These are phyloP conservation scores for Microchrysa polita DNA, from an alignment of 2,888 invertebrate genomes.

Conservation along the genomic window DNA sequence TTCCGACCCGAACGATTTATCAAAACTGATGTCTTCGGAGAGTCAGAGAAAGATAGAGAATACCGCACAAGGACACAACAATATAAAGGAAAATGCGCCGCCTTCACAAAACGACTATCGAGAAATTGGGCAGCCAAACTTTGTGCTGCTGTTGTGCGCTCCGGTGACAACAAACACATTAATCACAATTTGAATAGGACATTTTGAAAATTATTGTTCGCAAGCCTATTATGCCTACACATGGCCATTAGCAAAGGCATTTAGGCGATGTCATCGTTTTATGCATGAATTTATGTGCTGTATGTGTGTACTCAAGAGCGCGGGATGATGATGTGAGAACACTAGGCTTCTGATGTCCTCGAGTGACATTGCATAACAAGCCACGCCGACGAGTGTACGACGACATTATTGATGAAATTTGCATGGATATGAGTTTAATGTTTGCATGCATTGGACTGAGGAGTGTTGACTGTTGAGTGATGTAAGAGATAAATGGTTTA, in stretches of 20 bases:
- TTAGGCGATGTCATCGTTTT: background rate
- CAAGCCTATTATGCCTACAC: slow-evolving; percentile 1
- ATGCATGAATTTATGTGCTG: background rate
- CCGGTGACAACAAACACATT: slow-evolving; percentile 14
- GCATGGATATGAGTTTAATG: too few relatives aligned
- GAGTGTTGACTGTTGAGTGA: too few relatives aligned
- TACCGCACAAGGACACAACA: too few relatives aligned
- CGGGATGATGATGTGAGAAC: too few relatives aligned
- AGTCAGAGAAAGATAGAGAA: too few relatives aligned
- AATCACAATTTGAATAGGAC: slow-evolving; percentile 17
- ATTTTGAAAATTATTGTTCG: background rate
- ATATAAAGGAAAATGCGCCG: too few relatives aligned
- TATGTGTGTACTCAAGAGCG: background rate
- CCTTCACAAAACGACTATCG: background rate
- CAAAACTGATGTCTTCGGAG: background rate
- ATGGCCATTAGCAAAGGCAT: slow-evolving; percentile 1
- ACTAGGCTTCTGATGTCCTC: too few relatives aligned
- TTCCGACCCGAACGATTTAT: slow-evolving; percentile 1
- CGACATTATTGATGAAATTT: too few relatives aligned
- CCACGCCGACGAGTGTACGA: too few relatives aligned
- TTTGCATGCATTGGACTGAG: too few relatives aligned
- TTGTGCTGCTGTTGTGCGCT: background rate
- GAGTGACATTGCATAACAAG: too few relatives aligned
- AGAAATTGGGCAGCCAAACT: background rate
- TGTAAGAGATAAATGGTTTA: too few relatives aligned